Conservation (phyloP, 2,888 invertebrate species). For the Hemicrepidius hirtus region DNA sequence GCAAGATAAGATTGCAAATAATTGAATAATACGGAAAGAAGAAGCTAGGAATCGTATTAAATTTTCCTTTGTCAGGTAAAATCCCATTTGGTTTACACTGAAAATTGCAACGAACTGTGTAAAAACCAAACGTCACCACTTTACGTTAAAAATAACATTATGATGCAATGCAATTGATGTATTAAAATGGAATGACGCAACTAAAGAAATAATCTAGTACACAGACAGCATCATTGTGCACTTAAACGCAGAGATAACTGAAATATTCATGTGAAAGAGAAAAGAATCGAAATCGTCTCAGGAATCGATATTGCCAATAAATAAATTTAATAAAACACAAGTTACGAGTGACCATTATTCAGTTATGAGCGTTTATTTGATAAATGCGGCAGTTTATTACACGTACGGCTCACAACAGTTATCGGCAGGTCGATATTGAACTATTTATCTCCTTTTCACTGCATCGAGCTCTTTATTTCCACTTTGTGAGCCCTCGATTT, state of each 20-base stretch:
- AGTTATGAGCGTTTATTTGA: constrained; percentile 54
- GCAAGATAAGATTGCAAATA: constrained; percentile 15
- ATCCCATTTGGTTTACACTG: background rate
- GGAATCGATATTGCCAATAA: constrained; percentile 41
- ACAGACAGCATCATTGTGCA: background rate
- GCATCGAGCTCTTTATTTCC: constrained; percentile 39
- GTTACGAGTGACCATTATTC: constrained; percentile 53
- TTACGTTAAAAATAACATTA: constrained; percentile 26
- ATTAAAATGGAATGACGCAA: constrained; percentile 39
- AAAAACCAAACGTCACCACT: constrained; percentile 12
- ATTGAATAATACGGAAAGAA: background rate
- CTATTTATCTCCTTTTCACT: constrained; percentile 50
- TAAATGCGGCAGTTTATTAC: constrained; percentile 53
- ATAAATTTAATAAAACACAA: constrained; percentile 54
- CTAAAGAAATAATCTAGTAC: constrained; percentile 19
- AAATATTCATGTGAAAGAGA: constrained; percentile 35
- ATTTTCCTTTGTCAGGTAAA: constrained; percentile 5
- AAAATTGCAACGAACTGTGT: background rate
- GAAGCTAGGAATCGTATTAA: too few relatives aligned
- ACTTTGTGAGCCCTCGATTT: constrained; percentile 26
- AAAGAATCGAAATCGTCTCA: constrained; percentile 37
- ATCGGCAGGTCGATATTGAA: constrained; percentile 54
- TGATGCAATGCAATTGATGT: constrained; percentile 27
- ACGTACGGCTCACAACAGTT: constrained; percentile 51
- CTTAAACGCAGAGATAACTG: background rate